Percentiles rank a stretch among this genome's conserved stretches.
phyloP scores from a whole-genome alignment of 2,113 vertebrate genomes.

The Ctenomys sociabilis region DNA sequence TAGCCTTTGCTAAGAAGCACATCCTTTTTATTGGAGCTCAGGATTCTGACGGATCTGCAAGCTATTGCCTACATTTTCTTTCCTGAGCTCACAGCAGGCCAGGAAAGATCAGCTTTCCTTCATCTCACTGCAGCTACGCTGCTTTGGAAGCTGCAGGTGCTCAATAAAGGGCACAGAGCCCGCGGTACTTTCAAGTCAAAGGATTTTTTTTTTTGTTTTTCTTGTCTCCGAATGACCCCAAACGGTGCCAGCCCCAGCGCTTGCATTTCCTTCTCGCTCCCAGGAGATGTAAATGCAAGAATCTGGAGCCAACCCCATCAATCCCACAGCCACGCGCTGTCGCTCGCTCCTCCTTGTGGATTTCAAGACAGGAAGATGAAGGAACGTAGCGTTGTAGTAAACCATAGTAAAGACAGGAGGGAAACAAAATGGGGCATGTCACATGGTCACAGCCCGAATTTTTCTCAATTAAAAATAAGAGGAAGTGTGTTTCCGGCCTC shows the following conservation, averaged over 20 bases:
- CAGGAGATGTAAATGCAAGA: background rate
- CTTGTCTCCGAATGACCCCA: background rate
- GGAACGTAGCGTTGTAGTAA: conserved; percentile 66
- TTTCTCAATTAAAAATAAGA: conserved; percentile 80
- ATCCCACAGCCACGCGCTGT: background rate
- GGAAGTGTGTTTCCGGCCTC: conserved; percentile 77
- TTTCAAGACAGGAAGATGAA: conserved; percentile 10
- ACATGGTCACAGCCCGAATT: conserved; percentile 74
- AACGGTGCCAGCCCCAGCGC: background rate
- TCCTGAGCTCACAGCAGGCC: background rate
- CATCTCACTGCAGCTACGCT: background rate
- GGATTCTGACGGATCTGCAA: background rate
- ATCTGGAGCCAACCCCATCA: background rate
- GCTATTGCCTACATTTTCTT: background rate
- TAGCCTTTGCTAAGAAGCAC: background rate
- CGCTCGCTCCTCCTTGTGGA: background rate
- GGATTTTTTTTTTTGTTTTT: background rate
- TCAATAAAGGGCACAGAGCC: background rate
- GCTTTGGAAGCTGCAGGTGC: conserved; percentile 25
- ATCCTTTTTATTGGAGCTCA: background rate
- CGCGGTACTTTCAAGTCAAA: conserved; percentile 3
- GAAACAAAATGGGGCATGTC: conserved; percentile 80
- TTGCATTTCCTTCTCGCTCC: background rate
- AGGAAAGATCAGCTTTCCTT: background rate
- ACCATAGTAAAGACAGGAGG: conserved; percentile 66